A percentile compares a stretch with the other conserved stretches of the same genome.
phyloP scores from a whole-genome alignment of 2,797 vertebrate species.

The Hippocampus kuda region DNA sequence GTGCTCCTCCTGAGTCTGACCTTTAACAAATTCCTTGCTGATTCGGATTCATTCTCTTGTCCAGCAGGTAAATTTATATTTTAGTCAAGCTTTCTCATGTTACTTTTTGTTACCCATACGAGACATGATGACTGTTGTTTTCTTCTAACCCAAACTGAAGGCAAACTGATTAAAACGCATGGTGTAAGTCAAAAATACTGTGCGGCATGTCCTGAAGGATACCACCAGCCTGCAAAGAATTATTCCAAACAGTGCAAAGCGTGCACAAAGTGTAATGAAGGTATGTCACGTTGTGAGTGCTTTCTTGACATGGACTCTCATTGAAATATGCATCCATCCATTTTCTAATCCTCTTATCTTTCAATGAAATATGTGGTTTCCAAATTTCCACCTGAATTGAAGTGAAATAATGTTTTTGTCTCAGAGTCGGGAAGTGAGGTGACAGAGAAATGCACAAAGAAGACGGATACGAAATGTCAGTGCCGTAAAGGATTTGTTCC shows the following conservation, averaged over 20 bases:
- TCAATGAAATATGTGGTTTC: not conserved
- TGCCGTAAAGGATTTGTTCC: constrained; percentile 36
- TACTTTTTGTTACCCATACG: not conserved
- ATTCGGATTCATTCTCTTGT: not conserved
- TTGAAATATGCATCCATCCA: not conserved
- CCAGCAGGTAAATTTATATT: constrained; percentile 36
- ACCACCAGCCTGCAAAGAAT: constrained; percentile 11
- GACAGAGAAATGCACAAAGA: rapidly evolving
- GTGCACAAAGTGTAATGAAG: not conserved
- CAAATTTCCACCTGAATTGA: not conserved
- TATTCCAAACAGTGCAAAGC: rapidly evolving
- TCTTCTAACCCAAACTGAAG: constrained; percentile 21
- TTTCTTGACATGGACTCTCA: not conserved
- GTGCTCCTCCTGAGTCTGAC: constrained; percentile 18
- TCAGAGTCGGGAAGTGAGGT: not conserved
- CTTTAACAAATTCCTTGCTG: constrained; percentile 4
- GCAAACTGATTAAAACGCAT: rapidly evolving
- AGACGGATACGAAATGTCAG: constrained; percentile 29
- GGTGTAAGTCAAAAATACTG: rapidly evolving
- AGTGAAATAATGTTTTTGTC: not conserved
- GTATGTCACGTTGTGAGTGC: constrained; percentile 24
- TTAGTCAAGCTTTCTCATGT: not conserved
- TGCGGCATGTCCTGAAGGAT: not conserved
- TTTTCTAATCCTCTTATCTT: too few relatives aligned
- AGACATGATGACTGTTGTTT: constrained; percentile 7